These are phyloP conservation scores for Neopipo cinnamomea DNA, from an alignment of 2,113 vertebrate species.

Conservation along the genomic window DNA sequence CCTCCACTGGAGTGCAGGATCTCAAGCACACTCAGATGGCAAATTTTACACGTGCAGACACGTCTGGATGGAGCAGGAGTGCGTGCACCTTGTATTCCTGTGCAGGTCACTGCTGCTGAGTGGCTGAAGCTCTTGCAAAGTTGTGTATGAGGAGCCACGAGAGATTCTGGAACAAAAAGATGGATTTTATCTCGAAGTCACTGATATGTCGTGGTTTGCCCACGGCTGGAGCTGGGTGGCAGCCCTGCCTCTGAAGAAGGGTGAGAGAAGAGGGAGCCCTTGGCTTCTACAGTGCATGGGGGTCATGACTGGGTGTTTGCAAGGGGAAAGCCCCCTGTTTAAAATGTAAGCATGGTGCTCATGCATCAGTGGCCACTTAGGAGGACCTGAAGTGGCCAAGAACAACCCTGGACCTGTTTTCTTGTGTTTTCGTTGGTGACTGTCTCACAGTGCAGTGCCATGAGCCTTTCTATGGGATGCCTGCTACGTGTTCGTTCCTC, in stretches of 20 bases:
- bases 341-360: not conserved
- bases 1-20: not conserved
- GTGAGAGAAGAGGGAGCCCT: too few relatives aligned
- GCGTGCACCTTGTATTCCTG: not conserved
- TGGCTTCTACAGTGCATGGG: not conserved
- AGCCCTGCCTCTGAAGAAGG: not conserved
- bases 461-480: not conserved
- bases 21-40: rapidly evolving
- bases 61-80: not conserved
- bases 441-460: not conserved
- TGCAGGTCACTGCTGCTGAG: not conserved
- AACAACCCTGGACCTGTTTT: not conserved
- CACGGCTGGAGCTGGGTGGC: not conserved
- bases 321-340: not conserved
- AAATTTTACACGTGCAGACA: rapidly evolving
- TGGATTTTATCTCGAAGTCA: not conserved
- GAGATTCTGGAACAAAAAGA: not conserved
- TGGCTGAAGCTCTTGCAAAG: not conserved
- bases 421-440: not conserved
- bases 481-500: not conserved
- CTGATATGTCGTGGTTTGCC: not conserved
- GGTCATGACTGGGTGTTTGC: not conserved
- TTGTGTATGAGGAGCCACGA: rapidly evolving
- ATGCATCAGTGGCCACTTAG: too few relatives aligned
- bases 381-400: not conserved